These are phyloP conservation scores for Percopsis transmontana DNA, from an alignment of 2,113 vertebrate genomes.

Conservation along the genomic window DNA sequence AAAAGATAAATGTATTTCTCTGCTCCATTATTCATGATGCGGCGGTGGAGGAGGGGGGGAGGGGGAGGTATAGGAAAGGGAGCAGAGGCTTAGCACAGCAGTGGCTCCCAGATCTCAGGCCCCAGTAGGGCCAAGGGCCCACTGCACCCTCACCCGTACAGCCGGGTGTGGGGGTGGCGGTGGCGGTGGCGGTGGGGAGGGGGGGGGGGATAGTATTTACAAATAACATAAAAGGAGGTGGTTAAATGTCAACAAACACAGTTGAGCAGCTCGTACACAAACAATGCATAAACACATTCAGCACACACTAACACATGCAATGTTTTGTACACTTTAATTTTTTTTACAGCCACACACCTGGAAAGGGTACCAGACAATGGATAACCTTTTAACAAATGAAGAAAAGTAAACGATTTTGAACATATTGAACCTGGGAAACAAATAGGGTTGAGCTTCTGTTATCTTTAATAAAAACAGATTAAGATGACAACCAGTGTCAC, in stretches of 20 bases:
- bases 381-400: conserved; percentile 65
- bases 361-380: conserved; percentile 36
- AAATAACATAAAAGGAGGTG: conserved; percentile 3
- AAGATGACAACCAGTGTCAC: conserved; percentile 68
- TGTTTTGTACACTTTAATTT: conserved; percentile 13
- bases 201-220: conserved; percentile 37
- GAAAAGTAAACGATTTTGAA: conserved; percentile 65
- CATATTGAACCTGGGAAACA: conserved; percentile 57
- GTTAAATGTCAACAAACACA: background rate
- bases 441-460: conserved; percentile 64
- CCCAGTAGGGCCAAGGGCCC: conserved; percentile 61
- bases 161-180: conserved; percentile 37
- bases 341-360: conserved; percentile 21
- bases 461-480: conserved; percentile 75
- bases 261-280: background rate
- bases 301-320: background rate
- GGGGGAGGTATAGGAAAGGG: conserved; percentile 52
- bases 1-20: conserved; percentile 85
- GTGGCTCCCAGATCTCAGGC: conserved; percentile 74
- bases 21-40: conserved; percentile 82
- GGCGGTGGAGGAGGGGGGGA: conserved; percentile 22
- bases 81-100: conserved; percentile 78
- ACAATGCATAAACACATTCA: background rate
- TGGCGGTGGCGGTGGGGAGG: conserved; percentile 67
- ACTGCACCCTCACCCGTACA: conserved; percentile 62